Evolutionary conservation across 2,888 invertebrate genomes (phyloP).

Genomic region (Phaonia tiefii): DNA sequence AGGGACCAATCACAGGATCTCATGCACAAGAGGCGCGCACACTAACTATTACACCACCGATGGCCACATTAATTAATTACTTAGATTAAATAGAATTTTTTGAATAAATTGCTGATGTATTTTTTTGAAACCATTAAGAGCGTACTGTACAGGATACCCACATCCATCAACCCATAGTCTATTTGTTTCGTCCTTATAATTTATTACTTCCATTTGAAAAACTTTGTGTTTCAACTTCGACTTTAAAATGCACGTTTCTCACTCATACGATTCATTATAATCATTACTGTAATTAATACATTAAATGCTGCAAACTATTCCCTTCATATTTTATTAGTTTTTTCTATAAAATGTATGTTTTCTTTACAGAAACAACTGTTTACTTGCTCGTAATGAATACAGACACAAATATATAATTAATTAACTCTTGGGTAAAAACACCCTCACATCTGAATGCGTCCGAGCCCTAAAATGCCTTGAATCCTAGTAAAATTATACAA

Average conservation of each 20-base stretch:
- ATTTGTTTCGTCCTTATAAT: background rate
- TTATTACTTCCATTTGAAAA: constrained; percentile 16
- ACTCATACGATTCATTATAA: constrained; percentile 24
- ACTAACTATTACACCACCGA: too few relatives aligned
- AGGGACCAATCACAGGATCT: too few relatives aligned
- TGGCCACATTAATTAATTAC: too few relatives aligned
- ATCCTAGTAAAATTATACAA: background rate
- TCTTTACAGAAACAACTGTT: background rate
- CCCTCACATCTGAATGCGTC: constrained; percentile 21
- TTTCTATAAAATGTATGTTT: too few relatives aligned
- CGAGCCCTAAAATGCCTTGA: background rate
- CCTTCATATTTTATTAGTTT: background rate
- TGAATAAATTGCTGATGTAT: too few relatives aligned
- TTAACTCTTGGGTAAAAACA: constrained; percentile 36
- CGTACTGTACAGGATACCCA: too few relatives aligned
- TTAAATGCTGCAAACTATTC: constrained; percentile 28
- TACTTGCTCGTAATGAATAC: background rate
- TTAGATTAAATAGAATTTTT: too few relatives aligned
- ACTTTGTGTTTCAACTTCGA: constrained; percentile 1
- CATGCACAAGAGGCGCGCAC: too few relatives aligned
- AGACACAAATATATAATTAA: constrained; percentile 37
- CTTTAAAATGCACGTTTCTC: constrained; percentile 13
- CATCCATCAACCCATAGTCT: too few relatives aligned
- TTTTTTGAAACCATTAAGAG: too few relatives aligned
- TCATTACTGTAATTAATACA: constrained; percentile 47